A percentile compares a stretch with the other conserved stretches of the same genome.
phyloP scores from a whole-genome alignment of 2,113 vertebrate species.

The Salvelinus sp. region DNA sequence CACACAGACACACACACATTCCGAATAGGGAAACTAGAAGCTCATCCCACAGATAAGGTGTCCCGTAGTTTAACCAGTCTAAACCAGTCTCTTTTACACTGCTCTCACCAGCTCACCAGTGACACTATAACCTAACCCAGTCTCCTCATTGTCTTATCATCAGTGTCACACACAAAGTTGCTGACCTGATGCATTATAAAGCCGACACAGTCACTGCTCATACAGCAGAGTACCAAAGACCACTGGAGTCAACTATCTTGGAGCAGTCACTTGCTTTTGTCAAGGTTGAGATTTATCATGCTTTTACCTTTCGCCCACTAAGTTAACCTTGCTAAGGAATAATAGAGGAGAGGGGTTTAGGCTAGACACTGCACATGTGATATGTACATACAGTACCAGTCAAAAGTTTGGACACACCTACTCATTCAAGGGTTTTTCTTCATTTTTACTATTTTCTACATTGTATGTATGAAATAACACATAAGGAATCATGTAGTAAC shows the following conservation, averaged over 20 bases:
- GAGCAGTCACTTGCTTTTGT: neutral
- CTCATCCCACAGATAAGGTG: neutral
- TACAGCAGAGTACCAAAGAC: neutral
- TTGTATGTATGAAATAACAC: too few species aligned
- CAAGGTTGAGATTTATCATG: neutral
- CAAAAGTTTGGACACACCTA: too few species aligned
- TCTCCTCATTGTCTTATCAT: neutral
- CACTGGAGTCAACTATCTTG: neutral
- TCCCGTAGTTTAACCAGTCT: neutral
- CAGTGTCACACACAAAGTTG: neutral
- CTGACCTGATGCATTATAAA: neutral
- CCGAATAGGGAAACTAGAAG: neutral
- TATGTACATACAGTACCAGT: neutral
- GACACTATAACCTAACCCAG: neutral
- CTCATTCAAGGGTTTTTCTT: too few species aligned
- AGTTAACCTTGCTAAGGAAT: conserved; percentile 2
- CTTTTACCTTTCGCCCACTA: conserved; percentile 37
- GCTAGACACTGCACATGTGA: neutral
- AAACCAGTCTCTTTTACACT: neutral
- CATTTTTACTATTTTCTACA: too few species aligned
- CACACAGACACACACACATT: conserved; percentile 6
- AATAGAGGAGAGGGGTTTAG: conserved; percentile 1
- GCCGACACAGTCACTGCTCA: neutral
- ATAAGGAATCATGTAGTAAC: too few species aligned
- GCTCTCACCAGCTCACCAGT: neutral